phyloP scores from a whole-genome alignment of 2,113 vertebrate species.

The Isurus oxyrinchus region DNA sequence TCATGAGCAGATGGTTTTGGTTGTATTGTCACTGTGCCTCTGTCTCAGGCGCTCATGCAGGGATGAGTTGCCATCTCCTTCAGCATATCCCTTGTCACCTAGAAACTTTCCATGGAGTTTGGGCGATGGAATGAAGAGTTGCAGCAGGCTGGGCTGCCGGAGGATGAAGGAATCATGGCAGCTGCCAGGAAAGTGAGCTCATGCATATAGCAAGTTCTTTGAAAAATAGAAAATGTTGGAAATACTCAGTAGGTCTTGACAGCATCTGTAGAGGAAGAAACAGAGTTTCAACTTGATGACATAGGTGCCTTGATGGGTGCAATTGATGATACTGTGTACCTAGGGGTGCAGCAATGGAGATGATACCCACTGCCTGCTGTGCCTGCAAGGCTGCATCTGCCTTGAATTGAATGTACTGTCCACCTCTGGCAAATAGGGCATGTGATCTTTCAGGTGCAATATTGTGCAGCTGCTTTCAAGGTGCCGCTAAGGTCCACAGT shows the following conservation, averaged over 20 bases:
- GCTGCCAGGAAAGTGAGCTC: neutral
- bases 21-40: neutral
- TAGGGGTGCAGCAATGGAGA: no score
- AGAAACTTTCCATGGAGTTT: neutral
- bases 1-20: neutral
- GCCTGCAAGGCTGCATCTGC: no score
- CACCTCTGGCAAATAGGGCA: no score
- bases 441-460: no score
- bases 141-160: neutral
- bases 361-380: no score
- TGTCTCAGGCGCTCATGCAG: no score
- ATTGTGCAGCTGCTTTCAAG: neutral
- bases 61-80: neutral
- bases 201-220: neutral
- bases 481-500: neutral
- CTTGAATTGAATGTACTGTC: no score
- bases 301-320: no score
- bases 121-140: neutral
- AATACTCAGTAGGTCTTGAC: neutral
- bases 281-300: no score
- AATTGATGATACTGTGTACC: no score
- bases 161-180: neutral
- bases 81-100: neutral
- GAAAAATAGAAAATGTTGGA: neutral
- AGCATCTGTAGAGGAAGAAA: no score